phyloP scores from a whole-genome alignment of 2,797 vertebrate genomes.

The Leptodactylus fallax region DNA sequence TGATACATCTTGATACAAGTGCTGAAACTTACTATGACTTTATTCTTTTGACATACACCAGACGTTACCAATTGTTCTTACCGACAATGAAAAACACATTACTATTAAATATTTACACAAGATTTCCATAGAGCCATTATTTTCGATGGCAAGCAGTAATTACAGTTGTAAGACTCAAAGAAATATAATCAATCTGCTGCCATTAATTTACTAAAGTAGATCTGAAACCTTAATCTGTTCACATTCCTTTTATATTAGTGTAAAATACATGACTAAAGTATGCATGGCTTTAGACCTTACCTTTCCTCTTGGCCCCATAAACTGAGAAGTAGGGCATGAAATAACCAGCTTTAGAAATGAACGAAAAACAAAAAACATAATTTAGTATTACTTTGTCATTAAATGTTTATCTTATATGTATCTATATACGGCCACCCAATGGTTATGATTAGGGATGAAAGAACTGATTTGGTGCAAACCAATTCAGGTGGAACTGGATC shows the following conservation, averaged over 20 bases:
- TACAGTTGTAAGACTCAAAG: background rate
- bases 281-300: background rate
- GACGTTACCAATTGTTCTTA: conserved; percentile 2
- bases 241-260: background rate
- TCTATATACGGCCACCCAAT: too few species aligned
- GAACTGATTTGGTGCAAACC: too few species aligned
- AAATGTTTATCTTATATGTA: too few species aligned
- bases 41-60: conserved; percentile 3
- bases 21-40: conserved; percentile 13
- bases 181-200: background rate
- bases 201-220: background rate
- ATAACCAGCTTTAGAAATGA: too few species aligned
- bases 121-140: background rate
- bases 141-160: background rate
- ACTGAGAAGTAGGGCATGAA: too few species aligned
- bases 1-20: background rate
- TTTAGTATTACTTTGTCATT: too few species aligned
- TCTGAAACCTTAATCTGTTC: background rate
- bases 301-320: background rate
- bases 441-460: too few species aligned
- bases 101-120: conserved; percentile 22
- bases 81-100: conserved; percentile 1
- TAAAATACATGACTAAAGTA: background rate
- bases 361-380: too few species aligned
- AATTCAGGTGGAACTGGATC: too few species aligned